Conservation (phyloP, 1,140 invertebrate species). For the Bicyclus anynana region DNA sequence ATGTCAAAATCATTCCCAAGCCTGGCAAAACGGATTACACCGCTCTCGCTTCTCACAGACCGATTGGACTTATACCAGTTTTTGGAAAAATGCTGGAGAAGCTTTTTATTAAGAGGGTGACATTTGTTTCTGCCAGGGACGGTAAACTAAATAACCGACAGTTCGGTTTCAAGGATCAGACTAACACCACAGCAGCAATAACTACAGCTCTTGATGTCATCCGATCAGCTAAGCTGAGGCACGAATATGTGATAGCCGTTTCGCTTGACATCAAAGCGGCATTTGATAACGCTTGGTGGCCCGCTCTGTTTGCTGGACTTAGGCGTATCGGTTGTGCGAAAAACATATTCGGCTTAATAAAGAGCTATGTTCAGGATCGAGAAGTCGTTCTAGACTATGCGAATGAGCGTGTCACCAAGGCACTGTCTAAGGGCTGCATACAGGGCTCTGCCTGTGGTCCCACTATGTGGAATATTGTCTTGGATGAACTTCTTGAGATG, state of each 20-base stretch:
- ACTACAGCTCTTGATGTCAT: background rate
- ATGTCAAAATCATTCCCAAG: constrained; percentile 8
- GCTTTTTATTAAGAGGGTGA: background rate
- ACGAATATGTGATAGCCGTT: background rate
- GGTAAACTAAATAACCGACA: background rate
- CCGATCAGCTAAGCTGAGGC: background rate
- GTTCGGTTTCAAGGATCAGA: background rate
- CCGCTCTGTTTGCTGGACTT: background rate
- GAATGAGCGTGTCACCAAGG: background rate
- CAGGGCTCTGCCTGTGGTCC: background rate
- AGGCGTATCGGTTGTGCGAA: background rate
- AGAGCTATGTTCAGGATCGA: background rate
- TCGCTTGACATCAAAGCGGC: constrained; percentile 12
- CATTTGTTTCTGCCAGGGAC: background rate
- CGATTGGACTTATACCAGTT: constrained; percentile 4
- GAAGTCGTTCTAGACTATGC: background rate
- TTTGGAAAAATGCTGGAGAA: constrained; percentile 6
- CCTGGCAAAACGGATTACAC: constrained; percentile 4
- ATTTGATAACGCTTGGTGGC: constrained; percentile 10
- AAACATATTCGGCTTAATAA: background rate
- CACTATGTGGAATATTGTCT: background rate
- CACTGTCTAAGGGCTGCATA: background rate
- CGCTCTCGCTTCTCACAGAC: constrained; percentile 4
- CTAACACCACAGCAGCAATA: background rate
- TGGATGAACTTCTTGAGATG: background rate